These are phyloP conservation scores for Acleris laterana DNA, from an alignment of 2,888 invertebrate species.

Conservation along the genomic window DNA sequence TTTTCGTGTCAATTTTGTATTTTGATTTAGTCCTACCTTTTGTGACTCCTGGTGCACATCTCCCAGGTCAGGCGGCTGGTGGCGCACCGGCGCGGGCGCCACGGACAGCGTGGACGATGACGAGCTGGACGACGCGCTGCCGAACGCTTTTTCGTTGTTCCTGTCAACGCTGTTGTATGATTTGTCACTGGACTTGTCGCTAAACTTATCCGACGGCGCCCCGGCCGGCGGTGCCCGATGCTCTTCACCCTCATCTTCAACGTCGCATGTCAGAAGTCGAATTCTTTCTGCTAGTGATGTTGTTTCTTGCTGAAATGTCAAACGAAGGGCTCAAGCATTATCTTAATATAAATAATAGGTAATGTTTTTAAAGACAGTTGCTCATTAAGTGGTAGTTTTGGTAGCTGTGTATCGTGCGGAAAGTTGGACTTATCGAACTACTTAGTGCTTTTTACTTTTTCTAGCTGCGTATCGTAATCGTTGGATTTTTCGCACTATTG, in stretches of 20 bases:
- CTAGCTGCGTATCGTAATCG: too few species aligned
- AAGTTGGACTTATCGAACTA: too few species aligned
- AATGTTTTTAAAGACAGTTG: too few species aligned
- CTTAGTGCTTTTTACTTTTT: too few species aligned
- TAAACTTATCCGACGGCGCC: slow-evolving; percentile 86
- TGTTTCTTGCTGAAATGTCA: slow-evolving; percentile 80
- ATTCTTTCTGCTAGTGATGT: slow-evolving; percentile 94
- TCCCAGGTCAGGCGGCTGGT: slow-evolving; percentile 71
- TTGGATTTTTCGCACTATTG: too few species aligned
- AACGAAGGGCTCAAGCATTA: too few species aligned
- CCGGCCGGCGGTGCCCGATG: slow-evolving; percentile 87
- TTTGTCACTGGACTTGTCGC: slow-evolving; percentile 62
- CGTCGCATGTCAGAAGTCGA: slow-evolving; percentile 92
- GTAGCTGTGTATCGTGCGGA: too few species aligned
- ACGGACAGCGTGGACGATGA: slow-evolving; percentile 72
- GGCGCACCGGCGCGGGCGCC: slow-evolving; percentile 60
- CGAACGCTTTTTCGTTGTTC: slow-evolving; percentile 80
- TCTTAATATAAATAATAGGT: too few species aligned
- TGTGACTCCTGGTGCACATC: slow-evolving; percentile 74
- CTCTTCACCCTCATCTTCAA: slow-evolving; percentile 87
- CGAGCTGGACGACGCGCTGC: slow-evolving; percentile 78
- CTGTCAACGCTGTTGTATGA: slow-evolving; percentile 85
- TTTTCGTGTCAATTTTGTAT: too few species aligned
- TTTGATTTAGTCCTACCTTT: slow-evolving; percentile 51
- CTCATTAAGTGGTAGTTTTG: too few species aligned